Percentiles rank a stretch among this genome's conserved stretches.
These are phyloP conservation scores for Gallinago stenura DNA, from an alignment of 2,797 vertebrate genomes.

Conservation along the genomic window DNA sequence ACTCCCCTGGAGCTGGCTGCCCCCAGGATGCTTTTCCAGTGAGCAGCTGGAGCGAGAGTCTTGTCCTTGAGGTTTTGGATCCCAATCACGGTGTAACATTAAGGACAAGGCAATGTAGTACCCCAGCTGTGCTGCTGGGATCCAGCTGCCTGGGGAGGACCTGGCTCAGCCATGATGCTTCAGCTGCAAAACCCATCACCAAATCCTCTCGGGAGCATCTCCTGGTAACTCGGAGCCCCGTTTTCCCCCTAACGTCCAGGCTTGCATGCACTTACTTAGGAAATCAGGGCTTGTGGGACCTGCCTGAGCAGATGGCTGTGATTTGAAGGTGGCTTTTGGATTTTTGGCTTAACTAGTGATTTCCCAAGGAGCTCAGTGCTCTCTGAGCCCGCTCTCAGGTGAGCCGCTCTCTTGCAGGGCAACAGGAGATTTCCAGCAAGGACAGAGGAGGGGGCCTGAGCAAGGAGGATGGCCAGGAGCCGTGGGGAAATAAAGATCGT, in stretches of 20 bases:
- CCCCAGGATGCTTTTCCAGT: background rate
- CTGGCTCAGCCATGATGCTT: background rate
- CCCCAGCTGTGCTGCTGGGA: background rate
- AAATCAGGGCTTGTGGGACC: background rate
- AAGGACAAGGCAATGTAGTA: background rate
- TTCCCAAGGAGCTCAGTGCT: background rate
- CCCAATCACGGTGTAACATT: fast-evolving
- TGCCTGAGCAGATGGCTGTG: background rate
- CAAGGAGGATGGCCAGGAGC: background rate
- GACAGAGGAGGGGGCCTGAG: background rate
- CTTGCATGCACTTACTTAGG: background rate
- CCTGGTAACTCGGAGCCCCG: fast-evolving
- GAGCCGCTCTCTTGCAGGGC: fast-evolving
- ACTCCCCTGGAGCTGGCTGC: background rate
- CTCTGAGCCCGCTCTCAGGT: fast-evolving
- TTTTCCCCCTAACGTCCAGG: background rate
- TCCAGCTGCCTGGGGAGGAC: background rate
- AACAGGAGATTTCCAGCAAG: background rate
- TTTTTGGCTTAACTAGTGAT: background rate
- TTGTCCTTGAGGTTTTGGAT: background rate
- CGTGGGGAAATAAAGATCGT: background rate
- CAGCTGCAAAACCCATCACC: constrained; percentile 23
- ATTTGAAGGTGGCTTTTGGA: background rate
- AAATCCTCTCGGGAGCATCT: background rate
- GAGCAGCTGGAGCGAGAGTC: fast-evolving